Conservation (phyloP, 2,113 vertebrate genomes). For the Capra hircus region DNA sequence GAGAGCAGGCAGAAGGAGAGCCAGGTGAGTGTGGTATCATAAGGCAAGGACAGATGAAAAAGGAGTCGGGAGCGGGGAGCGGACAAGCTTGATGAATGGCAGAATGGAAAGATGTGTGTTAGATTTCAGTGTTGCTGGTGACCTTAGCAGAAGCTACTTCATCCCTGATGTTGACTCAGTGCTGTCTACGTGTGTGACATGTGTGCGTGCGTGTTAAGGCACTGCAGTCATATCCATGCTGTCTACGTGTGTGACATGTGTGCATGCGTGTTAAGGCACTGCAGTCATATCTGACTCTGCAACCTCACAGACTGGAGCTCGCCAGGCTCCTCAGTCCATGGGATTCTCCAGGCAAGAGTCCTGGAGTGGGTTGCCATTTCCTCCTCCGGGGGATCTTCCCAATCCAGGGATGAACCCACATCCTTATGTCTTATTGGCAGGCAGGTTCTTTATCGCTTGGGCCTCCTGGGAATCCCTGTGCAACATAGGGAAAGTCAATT, state of each 20-base stretch:
- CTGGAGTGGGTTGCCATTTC: not conserved
- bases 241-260: not conserved
- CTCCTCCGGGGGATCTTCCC: not conserved
- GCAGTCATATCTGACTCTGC: not conserved
- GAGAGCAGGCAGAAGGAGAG: not conserved
- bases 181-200: not conserved
- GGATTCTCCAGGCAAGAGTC: not conserved
- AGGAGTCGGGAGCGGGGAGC: rapidly evolving
- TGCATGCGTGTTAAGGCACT: not conserved
- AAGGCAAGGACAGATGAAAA: not conserved
- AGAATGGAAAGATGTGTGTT: not conserved
- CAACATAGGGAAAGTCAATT: not conserved
- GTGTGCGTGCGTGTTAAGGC: not conserved
- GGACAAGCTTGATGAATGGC: not conserved
- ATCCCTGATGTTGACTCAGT: not conserved
- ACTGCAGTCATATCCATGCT: not conserved
- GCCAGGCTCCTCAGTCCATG: not conserved
- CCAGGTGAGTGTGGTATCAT: not conserved
- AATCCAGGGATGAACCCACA: not conserved
- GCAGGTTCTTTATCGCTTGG: not conserved
- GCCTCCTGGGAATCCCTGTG: not conserved
- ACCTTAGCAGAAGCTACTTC: not conserved
- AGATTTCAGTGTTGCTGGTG: not conserved
- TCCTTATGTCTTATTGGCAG: not conserved
- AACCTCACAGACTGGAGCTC: not conserved